A percentile compares a stretch with the other conserved stretches of the same genome.
Evolutionary conservation across 2,888 invertebrate species (phyloP).

Genomic region (Tetanocera ferruginea): DNA sequence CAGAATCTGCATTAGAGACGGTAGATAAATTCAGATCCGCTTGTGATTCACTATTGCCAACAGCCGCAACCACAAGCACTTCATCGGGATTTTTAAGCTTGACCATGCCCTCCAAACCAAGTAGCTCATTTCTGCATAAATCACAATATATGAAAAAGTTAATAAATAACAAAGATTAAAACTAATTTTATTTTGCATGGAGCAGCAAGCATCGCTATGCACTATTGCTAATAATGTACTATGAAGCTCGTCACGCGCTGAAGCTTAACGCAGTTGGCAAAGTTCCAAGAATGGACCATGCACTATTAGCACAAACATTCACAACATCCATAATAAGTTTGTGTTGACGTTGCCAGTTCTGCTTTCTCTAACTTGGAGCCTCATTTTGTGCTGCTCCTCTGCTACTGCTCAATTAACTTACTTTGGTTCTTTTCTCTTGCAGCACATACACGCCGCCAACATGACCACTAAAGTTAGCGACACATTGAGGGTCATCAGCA

Average conservation of each 20-base stretch:
- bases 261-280: slow-evolving; percentile 11
- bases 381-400: neutral
- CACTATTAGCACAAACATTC: slow-evolving; percentile 53
- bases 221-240: neutral
- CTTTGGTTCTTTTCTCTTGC: slow-evolving; percentile 82
- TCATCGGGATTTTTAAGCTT: slow-evolving; percentile 80
- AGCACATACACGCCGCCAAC: slow-evolving; percentile 80
- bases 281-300: slow-evolving; percentile 34
- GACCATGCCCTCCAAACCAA: slow-evolving; percentile 80
- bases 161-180: neutral
- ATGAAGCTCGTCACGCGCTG: neutral
- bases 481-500: slow-evolving; percentile 66
- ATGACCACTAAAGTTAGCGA: slow-evolving; percentile 70
- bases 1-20: slow-evolving; percentile 66
- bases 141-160: slow-evolving; percentile 38
- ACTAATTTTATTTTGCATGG: neutral
- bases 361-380: slow-evolving; percentile 53
- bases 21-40: slow-evolving; percentile 66
- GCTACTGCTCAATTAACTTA: slow-evolving; percentile 67
- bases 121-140: slow-evolving; percentile 76
- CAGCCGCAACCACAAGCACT: slow-evolving; percentile 69
- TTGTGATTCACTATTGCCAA: slow-evolving; percentile 63
- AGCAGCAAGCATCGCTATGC: neutral
- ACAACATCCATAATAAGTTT: neutral
- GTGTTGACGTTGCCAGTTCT: slow-evolving; percentile 34